A percentile compares a stretch with the other conserved stretches of the same genome.
Conservation (phyloP, 2,797 vertebrate species). For the Ciconia nigra region DNA sequence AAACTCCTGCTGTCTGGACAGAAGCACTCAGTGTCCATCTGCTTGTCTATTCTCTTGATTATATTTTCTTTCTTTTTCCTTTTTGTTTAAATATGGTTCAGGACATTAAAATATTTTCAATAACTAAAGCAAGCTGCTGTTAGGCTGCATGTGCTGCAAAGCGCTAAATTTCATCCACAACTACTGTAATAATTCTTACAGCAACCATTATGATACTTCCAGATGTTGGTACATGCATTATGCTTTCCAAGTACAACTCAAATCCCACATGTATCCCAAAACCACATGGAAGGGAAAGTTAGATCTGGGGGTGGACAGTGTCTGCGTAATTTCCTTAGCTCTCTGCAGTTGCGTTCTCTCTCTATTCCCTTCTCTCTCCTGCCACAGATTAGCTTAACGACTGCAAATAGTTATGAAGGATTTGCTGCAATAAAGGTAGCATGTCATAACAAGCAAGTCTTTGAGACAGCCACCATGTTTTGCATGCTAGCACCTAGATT, state of each 20-base stretch:
- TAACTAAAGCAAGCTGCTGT: background rate
- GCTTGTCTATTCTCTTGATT: background rate
- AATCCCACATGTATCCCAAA: slow-evolving; percentile 62
- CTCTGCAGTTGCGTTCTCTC: slow-evolving; percentile 29
- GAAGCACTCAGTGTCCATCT: background rate
- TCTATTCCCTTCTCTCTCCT: slow-evolving; percentile 17
- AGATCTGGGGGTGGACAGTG: slow-evolving; percentile 72
- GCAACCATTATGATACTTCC: slow-evolving; percentile 25
- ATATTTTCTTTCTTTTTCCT: background rate
- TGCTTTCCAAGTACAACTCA: slow-evolving; percentile 56
- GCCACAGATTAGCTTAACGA: slow-evolving; percentile 70
- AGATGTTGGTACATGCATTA: slow-evolving; percentile 49
- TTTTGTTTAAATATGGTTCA: background rate
- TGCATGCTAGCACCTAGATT: background rate
- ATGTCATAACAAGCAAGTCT: slow-evolving; percentile 29
- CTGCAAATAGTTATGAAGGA: slow-evolving; percentile 62
- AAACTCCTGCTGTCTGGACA: background rate
- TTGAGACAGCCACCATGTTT: slow-evolving; percentile 7
- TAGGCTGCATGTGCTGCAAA: slow-evolving; percentile 12
- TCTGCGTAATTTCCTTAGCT: slow-evolving; percentile 73
- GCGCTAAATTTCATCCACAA: background rate
- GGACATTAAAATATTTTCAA: background rate
- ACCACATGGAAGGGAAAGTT: slow-evolving; percentile 69
- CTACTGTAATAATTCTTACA: slow-evolving; percentile 36
- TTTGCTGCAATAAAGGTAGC: slow-evolving; percentile 14